A percentile compares a stretch with the other conserved stretches of the same genome.
phyloP scores from a whole-genome alignment of 1,140 invertebrate genomes.

The Colletes latitarsis region DNA sequence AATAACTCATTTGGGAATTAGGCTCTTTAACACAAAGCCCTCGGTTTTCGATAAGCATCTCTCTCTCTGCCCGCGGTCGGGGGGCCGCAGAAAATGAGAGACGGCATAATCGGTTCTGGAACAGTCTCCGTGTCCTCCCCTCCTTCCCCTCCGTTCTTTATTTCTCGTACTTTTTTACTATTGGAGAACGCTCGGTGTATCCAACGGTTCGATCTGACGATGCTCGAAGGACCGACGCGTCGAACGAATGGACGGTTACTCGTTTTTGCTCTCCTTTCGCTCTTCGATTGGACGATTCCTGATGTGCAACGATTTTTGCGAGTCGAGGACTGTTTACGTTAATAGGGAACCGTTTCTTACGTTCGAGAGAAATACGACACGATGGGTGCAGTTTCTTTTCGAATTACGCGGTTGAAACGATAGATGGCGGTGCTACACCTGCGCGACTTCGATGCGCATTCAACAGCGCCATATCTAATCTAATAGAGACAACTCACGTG shows the following conservation, averaged over 20 bases:
- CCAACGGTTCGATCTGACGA: background rate
- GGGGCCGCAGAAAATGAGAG: constrained; percentile 49
- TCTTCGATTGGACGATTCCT: background rate
- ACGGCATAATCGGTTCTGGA: constrained; percentile 10
- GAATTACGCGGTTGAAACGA: no score
- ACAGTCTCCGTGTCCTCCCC: background rate
- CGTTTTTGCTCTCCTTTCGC: no score
- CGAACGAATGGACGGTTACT: no score
- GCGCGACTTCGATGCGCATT: no score
- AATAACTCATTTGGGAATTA: constrained; percentile 76
- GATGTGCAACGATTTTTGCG: no score
- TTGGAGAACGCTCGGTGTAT: background rate
- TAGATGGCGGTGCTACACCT: no score
- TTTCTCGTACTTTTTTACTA: background rate
- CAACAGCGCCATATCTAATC: no score
- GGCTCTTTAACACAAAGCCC: constrained; percentile 73
- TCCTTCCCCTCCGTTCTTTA: background rate
- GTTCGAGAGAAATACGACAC: no score
- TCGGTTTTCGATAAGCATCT: constrained; percentile 72
- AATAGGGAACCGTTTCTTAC: no score
- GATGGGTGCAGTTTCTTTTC: no score
- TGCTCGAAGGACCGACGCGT: no score
- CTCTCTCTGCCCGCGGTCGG: background rate
- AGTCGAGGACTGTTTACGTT: no score
- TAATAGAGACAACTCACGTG: background rate